phyloP scores from a whole-genome alignment of 2,888 invertebrate genomes.

The Cecidostiba fungosa region DNA sequence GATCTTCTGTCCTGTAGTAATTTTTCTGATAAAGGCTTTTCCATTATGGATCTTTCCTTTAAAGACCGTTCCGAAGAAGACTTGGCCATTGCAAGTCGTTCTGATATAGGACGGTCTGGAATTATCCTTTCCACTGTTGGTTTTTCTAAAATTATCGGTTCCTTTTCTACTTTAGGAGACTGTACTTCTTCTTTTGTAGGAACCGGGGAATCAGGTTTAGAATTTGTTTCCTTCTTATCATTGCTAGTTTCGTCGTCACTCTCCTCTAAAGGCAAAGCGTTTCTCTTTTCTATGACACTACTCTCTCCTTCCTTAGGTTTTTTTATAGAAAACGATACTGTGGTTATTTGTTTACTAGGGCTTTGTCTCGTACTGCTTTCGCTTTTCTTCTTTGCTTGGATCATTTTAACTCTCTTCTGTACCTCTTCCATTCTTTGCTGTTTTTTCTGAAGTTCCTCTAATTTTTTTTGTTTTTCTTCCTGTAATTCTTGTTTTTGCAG shows the following conservation, averaged over 20 bases:
- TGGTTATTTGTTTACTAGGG: constrained; percentile 73
- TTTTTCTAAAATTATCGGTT: constrained; percentile 16
- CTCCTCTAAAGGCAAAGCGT: constrained; percentile 88
- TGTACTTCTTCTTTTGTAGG: constrained; percentile 35
- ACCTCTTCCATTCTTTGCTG: constrained; percentile 79
- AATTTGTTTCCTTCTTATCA: constrained; percentile 72
- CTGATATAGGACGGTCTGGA: neutral
- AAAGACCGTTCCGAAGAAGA: neutral
- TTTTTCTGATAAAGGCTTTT: constrained; percentile 22
- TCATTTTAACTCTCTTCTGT: constrained; percentile 77
- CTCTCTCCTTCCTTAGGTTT: constrained; percentile 89
- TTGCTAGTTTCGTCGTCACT: constrained; percentile 81
- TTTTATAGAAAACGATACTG: constrained; percentile 92
- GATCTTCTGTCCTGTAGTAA: constrained; percentile 5
- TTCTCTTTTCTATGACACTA: constrained; percentile 84
- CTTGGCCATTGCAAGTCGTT: neutral
- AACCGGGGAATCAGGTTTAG: constrained; percentile 69
- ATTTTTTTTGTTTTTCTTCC: constrained; percentile 77
- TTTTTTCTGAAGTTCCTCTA: constrained; percentile 77
- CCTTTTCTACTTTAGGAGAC: constrained; percentile 19
- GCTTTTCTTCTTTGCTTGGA: constrained; percentile 77
- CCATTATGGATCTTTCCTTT: neutral
- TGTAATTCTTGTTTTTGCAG: constrained; percentile 77
- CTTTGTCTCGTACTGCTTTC: constrained; percentile 73
- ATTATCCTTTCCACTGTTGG: neutral